phyloP scores from a whole-genome alignment of 2,888 invertebrate species.

The Hylaea fasciaria region DNA sequence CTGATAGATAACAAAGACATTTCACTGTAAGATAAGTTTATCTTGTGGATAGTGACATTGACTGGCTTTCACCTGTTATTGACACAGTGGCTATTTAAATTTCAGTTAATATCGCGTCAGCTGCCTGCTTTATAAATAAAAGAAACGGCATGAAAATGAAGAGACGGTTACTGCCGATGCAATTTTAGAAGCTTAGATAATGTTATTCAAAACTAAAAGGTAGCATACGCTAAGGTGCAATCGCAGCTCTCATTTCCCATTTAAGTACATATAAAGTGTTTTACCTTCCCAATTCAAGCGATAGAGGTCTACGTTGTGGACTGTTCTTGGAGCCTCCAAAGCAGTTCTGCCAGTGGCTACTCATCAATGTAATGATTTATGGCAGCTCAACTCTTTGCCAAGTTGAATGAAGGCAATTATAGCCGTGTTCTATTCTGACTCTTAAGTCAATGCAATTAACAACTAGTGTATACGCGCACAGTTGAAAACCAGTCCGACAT shows the following conservation, averaged over 20 bases:
- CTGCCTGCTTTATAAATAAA: background rate
- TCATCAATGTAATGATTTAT: no score
- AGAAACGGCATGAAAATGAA: background rate
- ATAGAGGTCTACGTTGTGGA: no score
- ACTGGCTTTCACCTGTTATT: constrained; percentile 18
- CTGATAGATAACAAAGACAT: constrained; percentile 20
- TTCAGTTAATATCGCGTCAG: constrained; percentile 8
- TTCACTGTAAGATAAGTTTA: constrained; percentile 15
- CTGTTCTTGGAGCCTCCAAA: no score
- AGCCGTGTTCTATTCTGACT: background rate
- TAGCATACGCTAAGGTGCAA: no score
- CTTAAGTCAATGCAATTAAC: background rate
- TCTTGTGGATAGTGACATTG: constrained; percentile 11
- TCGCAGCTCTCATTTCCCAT: no score
- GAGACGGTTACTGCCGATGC: background rate
- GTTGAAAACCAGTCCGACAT: constrained; percentile 1
- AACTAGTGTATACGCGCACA: background rate
- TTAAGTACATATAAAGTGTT: no score
- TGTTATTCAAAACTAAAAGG: background rate
- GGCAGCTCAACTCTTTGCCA: no score
- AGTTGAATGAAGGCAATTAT: no score
- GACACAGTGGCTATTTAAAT: constrained; percentile 6
- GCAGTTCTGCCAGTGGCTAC: no score
- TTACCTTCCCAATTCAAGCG: no score
- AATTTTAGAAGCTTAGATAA: background rate